A percentile compares a stretch with the other conserved stretches of the same genome.
phyloP scores from a whole-genome alignment of 2,797 vertebrate species.

The Sparidentex hasta region DNA sequence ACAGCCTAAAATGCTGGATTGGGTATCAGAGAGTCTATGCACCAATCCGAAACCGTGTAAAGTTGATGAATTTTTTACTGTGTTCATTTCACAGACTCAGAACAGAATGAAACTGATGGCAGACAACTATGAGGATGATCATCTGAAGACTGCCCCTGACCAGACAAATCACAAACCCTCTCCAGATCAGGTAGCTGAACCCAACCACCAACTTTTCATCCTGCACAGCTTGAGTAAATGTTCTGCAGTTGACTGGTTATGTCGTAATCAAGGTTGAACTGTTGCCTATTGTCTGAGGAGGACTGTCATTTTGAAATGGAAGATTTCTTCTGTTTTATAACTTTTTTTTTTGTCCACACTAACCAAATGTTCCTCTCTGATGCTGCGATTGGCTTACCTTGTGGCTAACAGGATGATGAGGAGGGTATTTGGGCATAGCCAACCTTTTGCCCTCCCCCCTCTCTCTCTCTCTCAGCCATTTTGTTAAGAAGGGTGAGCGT shows the following conservation, averaged over 20 bases:
- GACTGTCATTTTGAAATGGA: constrained; percentile 14
- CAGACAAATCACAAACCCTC: constrained; percentile 98
- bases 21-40: no score
- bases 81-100: constrained; percentile 89
- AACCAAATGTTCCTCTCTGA: constrained; percentile 94
- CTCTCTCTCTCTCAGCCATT: constrained; percentile 90
- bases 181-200: constrained; percentile 93
- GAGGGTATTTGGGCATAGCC: constrained; percentile 99
- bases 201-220: background rate
- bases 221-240: background rate
- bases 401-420: constrained; percentile 97
- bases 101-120: constrained; percentile 99
- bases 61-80: background rate
- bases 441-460: constrained; percentile 86
- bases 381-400: constrained; percentile 91
- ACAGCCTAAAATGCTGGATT: no score
- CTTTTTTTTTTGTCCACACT: constrained; percentile 77
- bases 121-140: constrained; percentile 97
- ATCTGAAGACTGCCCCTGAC: constrained; percentile 91
- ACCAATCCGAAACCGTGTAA: no score
- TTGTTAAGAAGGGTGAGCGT: constrained; percentile 99
- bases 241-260: background rate
- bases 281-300: background rate
- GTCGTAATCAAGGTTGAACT: constrained; percentile 1
- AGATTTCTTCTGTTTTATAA: constrained; percentile 33